Evolutionary conservation across 2,797 vertebrate species (phyloP).

Genomic region (Ateles fusciceps): DNA sequence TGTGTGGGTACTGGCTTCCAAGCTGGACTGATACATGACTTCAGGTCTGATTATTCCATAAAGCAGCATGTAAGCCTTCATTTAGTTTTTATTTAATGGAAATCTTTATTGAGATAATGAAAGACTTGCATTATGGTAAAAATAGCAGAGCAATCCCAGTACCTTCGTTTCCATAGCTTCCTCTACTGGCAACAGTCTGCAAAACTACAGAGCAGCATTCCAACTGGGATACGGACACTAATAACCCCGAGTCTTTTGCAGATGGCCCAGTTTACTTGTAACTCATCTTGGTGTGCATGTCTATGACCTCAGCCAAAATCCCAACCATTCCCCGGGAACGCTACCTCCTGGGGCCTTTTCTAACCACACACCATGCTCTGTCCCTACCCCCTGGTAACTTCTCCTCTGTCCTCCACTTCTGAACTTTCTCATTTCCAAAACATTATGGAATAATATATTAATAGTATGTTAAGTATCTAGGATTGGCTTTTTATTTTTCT

Average conservation of each 20-base stretch:
- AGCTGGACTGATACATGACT: rapidly evolving
- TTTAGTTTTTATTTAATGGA: neutral
- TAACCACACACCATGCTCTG: neutral
- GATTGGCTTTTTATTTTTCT: neutral
- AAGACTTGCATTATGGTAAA: rapidly evolving
- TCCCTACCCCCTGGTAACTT: neutral
- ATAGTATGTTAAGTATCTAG: neutral
- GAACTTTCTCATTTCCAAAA: neutral
- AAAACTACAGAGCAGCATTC: neutral
- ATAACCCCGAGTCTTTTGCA: neutral
- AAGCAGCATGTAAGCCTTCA: neutral
- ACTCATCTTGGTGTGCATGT: neutral
- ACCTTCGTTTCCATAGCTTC: neutral
- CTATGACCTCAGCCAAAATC: neutral
- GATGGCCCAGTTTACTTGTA: neutral
- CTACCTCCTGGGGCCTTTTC: neutral
- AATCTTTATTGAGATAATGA: neutral
- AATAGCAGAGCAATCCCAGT: neutral
- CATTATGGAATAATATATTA: neutral
- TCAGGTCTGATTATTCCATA: neutral
- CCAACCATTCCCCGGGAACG: neutral
- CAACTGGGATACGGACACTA: neutral
- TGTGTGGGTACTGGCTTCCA: neutral
- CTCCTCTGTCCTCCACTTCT: neutral
- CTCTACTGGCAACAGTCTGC: neutral